Percentiles rank a stretch among this genome's conserved stretches.
phyloP scores from a whole-genome alignment of 2,113 vertebrate species.

The Microcebus murinus region DNA sequence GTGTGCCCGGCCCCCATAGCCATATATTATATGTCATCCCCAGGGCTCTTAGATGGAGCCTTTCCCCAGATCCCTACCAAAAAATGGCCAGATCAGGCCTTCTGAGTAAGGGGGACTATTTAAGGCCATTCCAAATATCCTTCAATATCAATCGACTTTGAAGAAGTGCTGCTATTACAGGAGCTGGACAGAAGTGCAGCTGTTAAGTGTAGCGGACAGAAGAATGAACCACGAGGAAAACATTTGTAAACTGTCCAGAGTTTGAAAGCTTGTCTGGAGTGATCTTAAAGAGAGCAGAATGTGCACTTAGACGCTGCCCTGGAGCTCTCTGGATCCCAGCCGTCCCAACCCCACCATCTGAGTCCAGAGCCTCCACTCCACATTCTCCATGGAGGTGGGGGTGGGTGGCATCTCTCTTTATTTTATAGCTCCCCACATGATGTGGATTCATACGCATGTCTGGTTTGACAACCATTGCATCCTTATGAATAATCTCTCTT shows the following conservation, averaged over 20 bases:
- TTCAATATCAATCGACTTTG: conserved; percentile 52
- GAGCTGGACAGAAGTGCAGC: not conserved
- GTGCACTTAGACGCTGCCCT: not conserved
- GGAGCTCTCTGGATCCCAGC: not conserved
- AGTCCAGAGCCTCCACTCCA: not conserved
- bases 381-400: not conserved
- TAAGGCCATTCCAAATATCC: conserved; percentile 40
- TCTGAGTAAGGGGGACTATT: not conserved
- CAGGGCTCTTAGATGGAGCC: not conserved
- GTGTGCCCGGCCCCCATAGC: not conserved
- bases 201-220: not conserved
- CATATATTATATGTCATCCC: not conserved
- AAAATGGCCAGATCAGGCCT: not conserved
- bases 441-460: not conserved
- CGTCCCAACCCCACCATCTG: too few relatives aligned
- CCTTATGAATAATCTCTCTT: conserved; percentile 48
- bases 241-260: conserved; percentile 10
- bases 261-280: conserved; percentile 37
- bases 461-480: not conserved
- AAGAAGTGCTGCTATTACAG: conserved; percentile 52
- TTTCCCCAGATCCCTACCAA: not conserved
- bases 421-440: not conserved
- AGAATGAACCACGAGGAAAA: not conserved
- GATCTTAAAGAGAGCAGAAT: not conserved
- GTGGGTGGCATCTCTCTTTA: not conserved